phyloP scores from a whole-genome alignment of 2,888 invertebrate species.

The Chirona hameri region DNA sequence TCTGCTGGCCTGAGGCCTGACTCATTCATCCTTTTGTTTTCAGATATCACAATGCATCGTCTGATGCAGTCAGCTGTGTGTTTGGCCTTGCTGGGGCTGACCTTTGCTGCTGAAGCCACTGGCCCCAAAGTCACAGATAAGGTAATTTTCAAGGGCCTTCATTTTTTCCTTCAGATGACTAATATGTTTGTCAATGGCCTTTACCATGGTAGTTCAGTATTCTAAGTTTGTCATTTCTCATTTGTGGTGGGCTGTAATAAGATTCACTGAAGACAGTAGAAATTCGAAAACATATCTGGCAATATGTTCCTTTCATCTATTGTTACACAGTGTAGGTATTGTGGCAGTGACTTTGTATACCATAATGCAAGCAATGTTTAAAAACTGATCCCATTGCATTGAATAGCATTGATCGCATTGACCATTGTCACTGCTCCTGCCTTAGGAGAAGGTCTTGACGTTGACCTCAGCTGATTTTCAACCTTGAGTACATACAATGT shows the following conservation, averaged over 20 bases:
- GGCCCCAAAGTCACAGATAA: constrained; percentile 13
- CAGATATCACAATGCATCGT: not conserved
- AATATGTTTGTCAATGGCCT: not conserved
- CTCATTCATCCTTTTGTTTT: not conserved
- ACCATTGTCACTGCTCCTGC: too few relatives aligned
- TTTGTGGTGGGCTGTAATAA: not conserved
- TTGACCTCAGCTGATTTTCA: too few relatives aligned
- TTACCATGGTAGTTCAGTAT: not conserved
- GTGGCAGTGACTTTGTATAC: too few relatives aligned
- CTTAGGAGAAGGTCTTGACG: not conserved
- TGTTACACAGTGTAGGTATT: not conserved
- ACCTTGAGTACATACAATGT: too few relatives aligned
- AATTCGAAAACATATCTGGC: not conserved
- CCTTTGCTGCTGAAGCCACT: not conserved
- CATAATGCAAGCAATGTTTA: too few relatives aligned
- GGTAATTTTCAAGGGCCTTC: not conserved
- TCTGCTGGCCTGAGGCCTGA: too few relatives aligned
- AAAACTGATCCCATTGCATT: too few relatives aligned
- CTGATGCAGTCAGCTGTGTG: not conserved
- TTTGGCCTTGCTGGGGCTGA: not conserved
- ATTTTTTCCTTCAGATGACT: not conserved
- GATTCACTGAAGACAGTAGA: not conserved
- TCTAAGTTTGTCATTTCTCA: not conserved
- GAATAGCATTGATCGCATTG: too few relatives aligned
- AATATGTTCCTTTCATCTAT: not conserved